Percentiles rank a stretch among this genome's conserved stretches.
Conservation (phyloP, 1,140 invertebrate species). For the Drosophila eugracilis region DNA sequence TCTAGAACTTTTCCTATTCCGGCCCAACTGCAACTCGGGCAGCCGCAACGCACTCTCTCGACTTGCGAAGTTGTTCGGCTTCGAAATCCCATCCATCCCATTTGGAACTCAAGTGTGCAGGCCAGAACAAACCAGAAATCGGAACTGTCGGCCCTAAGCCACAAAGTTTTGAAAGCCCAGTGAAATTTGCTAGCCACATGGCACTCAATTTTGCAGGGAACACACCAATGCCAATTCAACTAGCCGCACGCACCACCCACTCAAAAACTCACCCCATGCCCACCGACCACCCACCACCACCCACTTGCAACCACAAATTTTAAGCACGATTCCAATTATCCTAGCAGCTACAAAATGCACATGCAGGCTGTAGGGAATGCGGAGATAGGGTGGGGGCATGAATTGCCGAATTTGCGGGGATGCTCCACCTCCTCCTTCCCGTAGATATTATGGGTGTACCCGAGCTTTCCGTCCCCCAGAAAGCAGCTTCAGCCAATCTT, state of each 20-base stretch:
- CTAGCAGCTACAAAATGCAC: constrained; percentile 72
- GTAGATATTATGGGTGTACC: constrained; percentile 13
- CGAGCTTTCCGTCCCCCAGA: background rate
- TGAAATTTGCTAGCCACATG: constrained; percentile 73
- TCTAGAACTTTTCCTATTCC: constrained; percentile 28
- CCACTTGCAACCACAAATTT: constrained; percentile 73
- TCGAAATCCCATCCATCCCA: constrained; percentile 20
- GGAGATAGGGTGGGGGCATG: constrained; percentile 6
- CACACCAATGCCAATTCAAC: constrained; percentile 40
- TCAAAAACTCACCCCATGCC: background rate
- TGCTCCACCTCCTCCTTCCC: constrained; percentile 12
- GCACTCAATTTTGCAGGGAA: constrained; percentile 76
- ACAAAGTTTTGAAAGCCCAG: constrained; percentile 80
- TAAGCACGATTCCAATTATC: constrained; percentile 83
- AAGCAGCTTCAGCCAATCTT: constrained; percentile 10
- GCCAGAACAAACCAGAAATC: background rate
- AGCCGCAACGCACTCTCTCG: constrained; percentile 26
- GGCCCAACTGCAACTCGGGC: constrained; percentile 8
- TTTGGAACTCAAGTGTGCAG: constrained; percentile 26
- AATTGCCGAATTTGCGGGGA: constrained; percentile 55
- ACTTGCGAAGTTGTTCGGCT: constrained; percentile 32
- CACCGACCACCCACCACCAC: background rate
- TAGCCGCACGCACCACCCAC: constrained; percentile 22
- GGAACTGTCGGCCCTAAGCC: constrained; percentile 31
- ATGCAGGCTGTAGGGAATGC: constrained; percentile 30